Percentiles rank a stretch among this genome's conserved stretches.
These are phyloP conservation scores for Myotis findleyi DNA, from an alignment of 2,797 vertebrate species.

Conservation along the genomic window DNA sequence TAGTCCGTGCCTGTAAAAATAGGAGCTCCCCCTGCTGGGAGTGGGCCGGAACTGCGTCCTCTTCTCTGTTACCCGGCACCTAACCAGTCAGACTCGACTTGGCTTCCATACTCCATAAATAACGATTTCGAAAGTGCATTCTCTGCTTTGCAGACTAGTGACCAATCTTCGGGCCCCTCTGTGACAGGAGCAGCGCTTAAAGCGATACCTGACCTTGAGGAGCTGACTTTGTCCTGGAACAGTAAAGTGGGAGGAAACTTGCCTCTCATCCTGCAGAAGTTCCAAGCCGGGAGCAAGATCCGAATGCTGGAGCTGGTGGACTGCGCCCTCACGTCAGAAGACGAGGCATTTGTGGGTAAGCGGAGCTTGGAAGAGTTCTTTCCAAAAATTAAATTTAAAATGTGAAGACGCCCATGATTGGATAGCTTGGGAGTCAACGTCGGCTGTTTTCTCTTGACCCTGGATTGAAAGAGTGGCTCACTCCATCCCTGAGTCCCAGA, in stretches of 20 bases:
- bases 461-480: not conserved
- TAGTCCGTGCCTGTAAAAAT: not conserved
- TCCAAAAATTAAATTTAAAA: not conserved
- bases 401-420: not conserved
- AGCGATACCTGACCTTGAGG: conserved; percentile 88
- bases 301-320: conserved; percentile 91
- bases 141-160: not conserved
- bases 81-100: not conserved
- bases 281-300: conserved; percentile 84
- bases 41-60: not conserved
- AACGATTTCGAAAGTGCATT: not conserved
- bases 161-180: conserved; percentile 9
- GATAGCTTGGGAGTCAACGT: not conserved
- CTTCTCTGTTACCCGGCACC: not conserved
- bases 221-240: conserved; percentile 95
- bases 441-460: not conserved
- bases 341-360: conserved; percentile 90
- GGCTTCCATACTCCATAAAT: not conserved
- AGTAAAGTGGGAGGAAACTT: conserved; percentile 89
- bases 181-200: conserved; percentile 89
- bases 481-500: not conserved
- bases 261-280: conserved; percentile 87
- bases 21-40: not conserved
- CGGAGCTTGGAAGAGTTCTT: not conserved
- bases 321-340: conserved; percentile 90